Base-by-base conservation (phyloP, 2,113 vertebrate species). In the Microcebus ravelobensis region DNA sequence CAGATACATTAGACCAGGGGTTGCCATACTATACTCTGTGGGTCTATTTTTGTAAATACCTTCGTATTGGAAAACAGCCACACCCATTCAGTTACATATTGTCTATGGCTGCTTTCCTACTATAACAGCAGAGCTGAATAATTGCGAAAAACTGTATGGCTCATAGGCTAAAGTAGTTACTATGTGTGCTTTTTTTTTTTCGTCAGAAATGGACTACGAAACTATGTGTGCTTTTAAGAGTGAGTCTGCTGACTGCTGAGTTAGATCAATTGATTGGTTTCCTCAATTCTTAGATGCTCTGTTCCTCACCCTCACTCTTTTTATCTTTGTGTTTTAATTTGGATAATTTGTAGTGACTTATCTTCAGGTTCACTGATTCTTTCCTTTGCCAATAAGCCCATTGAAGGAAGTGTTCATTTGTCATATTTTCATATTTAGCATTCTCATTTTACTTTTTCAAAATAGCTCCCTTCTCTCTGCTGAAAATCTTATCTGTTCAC, bases 381-480 rank as follows among this genome's bases (percentile, higher is more conserved):
- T 94, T 84, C 45, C 20, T 93, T 93, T 61, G 14, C 61, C 87
- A 29, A 52, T 70, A 90, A 82, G 55, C 50, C 67, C 42, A 55
- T 0, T 76, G 42, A 70, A 68, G 34, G 25, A 90, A 81, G 1
- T 87, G 12, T 70, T 93, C 1, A 42, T 9, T 29, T 91, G 67
- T 36, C 31, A 27, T 39, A 59, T 73, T 92, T 92, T 79, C 29
- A 59, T 34, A n/a, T 52, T 63, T 74, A 68, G 36, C 29, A 86
- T 67, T 74, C 63, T 23, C 31, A 84, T 95, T 92, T 71, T 73
- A 80, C 12, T 85, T 85, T 90, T 90, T 86, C 39, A 92, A 74
- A 88, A 34, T n/a, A 80, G 12, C 27, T 88, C 79, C 34, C 34
- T 82, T 83, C 39, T 57, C 36, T 95, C 48, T 86, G 39, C 48